Conservation (phyloP, 2,797 vertebrate genomes). For the Paedocypris micromegethes region DNA sequence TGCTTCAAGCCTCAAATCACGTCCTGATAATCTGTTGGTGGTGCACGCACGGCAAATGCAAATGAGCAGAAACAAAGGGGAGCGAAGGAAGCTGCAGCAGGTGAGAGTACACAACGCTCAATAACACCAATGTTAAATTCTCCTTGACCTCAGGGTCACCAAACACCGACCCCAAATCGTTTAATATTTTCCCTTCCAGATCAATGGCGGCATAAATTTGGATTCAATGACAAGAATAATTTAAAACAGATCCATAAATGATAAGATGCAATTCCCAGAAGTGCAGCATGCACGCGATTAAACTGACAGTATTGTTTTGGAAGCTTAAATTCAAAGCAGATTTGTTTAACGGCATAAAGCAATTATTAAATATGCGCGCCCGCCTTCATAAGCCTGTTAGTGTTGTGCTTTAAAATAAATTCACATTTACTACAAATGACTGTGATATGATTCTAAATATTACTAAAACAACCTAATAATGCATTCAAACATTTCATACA, state of each 20-base stretch:
- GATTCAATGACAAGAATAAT: slow-evolving; percentile 99
- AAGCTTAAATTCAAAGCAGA: slow-evolving; percentile 67
- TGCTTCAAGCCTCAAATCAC: slow-evolving; percentile 33
- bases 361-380: background rate
- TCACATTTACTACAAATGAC: no score
- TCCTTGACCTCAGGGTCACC: slow-evolving; percentile 95
- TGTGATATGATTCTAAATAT: no score
- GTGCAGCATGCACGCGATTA: slow-evolving; percentile 72
- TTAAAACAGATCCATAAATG: slow-evolving; percentile 96
- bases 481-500: no score
- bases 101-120: slow-evolving; percentile 85
- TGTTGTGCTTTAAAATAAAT: no score
- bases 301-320: slow-evolving; percentile 73
- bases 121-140: slow-evolving; percentile 98
- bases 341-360: slow-evolving; percentile 25
- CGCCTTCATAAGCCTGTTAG: background rate
- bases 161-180: slow-evolving; percentile 96
- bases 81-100: slow-evolving; percentile 59
- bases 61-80: slow-evolving; percentile 53
- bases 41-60: slow-evolving; percentile 42
- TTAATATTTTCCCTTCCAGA: slow-evolving; percentile 99
- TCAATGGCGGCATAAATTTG: slow-evolving; percentile 98
- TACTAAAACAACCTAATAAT: no score
- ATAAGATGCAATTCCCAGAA: slow-evolving; percentile 67
- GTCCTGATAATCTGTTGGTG: slow-evolving; percentile 36